A percentile compares a stretch with the other conserved stretches of the same genome.
Conservation (phyloP, 2,113 vertebrate genomes). For the Mionectes macconnelli region DNA sequence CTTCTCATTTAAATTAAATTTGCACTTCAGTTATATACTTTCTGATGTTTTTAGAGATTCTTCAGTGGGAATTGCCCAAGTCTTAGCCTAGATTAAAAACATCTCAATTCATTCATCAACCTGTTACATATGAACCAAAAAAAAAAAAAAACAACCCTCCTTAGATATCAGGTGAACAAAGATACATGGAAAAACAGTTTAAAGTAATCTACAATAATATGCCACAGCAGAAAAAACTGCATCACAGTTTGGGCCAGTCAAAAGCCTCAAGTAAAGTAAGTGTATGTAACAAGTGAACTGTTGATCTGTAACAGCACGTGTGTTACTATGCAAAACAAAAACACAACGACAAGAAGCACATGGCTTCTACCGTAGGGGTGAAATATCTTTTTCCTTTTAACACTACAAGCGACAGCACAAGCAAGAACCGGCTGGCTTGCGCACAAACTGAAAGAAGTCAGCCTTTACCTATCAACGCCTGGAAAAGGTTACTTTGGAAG, state of each 20-base stretch:
- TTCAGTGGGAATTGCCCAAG: not conserved
- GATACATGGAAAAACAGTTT: fast-evolving
- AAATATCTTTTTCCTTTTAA: not conserved
- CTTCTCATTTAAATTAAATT: not conserved
- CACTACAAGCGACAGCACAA: not conserved
- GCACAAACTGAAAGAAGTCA: not conserved
- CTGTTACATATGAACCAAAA: not conserved
- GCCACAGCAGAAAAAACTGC: not conserved
- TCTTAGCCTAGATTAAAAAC: not conserved
- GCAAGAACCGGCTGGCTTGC: not conserved
- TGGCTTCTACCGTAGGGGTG: not conserved
- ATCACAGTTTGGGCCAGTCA: not conserved
- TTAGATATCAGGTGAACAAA: not conserved
- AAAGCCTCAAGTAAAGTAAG: not conserved
- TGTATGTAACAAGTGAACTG: not conserved
- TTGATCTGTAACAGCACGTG: not conserved
- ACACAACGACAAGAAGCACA: not conserved
- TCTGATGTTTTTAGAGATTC: not conserved
- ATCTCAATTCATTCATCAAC: not conserved
- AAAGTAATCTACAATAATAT: not conserved
- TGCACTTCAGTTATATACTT: not conserved
- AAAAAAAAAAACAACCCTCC: not conserved
- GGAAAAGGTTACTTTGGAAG: constrained; percentile 98
- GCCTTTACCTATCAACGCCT: constrained; percentile 90
- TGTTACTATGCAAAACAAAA: constrained; percentile 17